Evolutionary conservation across 1,140 invertebrate genomes (phyloP).

Genomic region (Eulimnadia texana): DNA sequence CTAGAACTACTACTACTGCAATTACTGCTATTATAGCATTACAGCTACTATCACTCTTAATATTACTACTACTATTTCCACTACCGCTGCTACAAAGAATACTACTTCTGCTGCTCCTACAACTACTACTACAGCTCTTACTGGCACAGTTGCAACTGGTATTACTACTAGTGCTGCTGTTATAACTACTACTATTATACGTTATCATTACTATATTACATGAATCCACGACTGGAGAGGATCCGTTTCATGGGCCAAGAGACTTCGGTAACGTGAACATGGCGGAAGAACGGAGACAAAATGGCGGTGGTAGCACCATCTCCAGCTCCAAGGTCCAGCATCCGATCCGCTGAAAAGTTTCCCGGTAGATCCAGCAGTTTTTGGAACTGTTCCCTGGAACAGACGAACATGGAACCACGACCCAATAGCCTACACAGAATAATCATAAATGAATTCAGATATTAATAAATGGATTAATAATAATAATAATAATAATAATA

Average conservation of each 20-base stretch:
- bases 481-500: too few relatives aligned
- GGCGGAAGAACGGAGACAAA: slow-evolving; percentile 50
- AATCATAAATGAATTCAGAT: slow-evolving; percentile 6
- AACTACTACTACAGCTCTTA: too few relatives aligned
- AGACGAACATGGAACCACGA: slow-evolving; percentile 84
- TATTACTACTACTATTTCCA: too few relatives aligned
- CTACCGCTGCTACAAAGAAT: too few relatives aligned
- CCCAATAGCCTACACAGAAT: slow-evolving; percentile 51
- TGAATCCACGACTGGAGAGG: slow-evolving; percentile 53
- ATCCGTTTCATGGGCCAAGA: slow-evolving; percentile 63
- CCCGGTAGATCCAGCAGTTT: slow-evolving; percentile 37
- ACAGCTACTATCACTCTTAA: too few relatives aligned
- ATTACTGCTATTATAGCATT: too few relatives aligned
- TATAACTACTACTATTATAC: too few relatives aligned
- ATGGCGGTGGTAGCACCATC: slow-evolving; percentile 73
- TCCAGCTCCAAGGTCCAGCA: slow-evolving; percentile 80
- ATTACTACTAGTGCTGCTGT: too few relatives aligned
- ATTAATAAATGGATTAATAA: too few relatives aligned
- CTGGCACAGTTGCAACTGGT: too few relatives aligned
- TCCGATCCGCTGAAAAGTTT: slow-evolving; percentile 28
- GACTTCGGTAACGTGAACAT: slow-evolving; percentile 71
- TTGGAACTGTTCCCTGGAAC: slow-evolving; percentile 59
- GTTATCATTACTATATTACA: slow-evolving; percentile 43
- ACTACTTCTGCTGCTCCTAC: too few relatives aligned
- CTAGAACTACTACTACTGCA: too few relatives aligned